phyloP scores from a whole-genome alignment of 2,888 invertebrate species.

The Tineola bisselliella region DNA sequence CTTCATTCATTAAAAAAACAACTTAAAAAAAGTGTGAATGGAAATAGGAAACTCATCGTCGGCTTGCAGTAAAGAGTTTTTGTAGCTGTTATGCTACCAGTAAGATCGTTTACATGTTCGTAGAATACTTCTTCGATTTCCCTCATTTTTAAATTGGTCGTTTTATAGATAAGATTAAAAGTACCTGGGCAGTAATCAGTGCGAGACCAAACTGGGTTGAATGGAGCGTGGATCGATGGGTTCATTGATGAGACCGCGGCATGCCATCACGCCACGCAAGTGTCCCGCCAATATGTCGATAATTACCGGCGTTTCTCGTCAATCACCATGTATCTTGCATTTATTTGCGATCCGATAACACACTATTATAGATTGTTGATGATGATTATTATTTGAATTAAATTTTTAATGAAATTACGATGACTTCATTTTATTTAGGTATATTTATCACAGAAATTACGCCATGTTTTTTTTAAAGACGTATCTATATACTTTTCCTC shows the following conservation, averaged over 20 bases:
- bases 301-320: constrained; percentile 14
- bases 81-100: constrained; percentile 25
- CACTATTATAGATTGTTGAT: constrained; percentile 21
- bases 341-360: constrained; percentile 29
- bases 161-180: constrained; percentile 61
- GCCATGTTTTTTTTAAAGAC: no score
- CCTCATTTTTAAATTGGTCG: constrained; percentile 17
- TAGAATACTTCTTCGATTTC: not conserved
- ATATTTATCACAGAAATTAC: no score
- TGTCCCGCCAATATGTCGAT: constrained; percentile 20
- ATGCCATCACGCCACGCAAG: constrained; percentile 53
- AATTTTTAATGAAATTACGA: no score
- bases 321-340: constrained; percentile 22
- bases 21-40: constrained; percentile 66
- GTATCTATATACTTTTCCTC: no score
- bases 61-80: constrained; percentile 39
- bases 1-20: constrained; percentile 64
- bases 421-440: no score
- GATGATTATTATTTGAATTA: not conserved
- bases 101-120: not conserved
- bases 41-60: constrained; percentile 49
- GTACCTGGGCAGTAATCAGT: constrained; percentile 53
- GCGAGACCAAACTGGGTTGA: constrained; percentile 64
- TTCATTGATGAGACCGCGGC: constrained; percentile 45
- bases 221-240: constrained; percentile 41